Percentiles rank a stretch among this genome's conserved stretches.
Evolutionary conservation across 2,888 invertebrate species (phyloP).

Genomic region (Xestia sexstrigata): DNA sequence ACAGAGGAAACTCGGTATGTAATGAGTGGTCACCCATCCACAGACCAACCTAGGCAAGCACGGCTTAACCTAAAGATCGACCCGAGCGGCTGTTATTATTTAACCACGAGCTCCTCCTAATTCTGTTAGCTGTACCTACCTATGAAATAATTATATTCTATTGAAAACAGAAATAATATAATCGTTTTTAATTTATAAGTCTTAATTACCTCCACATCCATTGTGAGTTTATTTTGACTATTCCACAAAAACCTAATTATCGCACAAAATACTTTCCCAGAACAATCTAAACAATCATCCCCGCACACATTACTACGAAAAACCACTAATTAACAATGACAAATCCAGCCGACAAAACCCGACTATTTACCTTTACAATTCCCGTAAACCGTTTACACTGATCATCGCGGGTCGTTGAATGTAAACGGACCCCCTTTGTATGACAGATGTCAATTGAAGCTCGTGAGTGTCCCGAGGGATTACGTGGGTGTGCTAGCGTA

Average conservation of each 20-base stretch:
- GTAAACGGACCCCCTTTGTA: conserved; percentile 27
- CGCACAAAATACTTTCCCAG: not conserved
- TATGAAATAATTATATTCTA: not conserved
- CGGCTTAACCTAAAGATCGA: no score
- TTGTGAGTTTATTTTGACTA: not conserved
- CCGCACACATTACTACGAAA: not conserved
- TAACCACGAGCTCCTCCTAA: no score
- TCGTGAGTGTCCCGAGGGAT: conserved; percentile 7
- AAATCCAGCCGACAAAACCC: not conserved
- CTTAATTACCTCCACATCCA: not conserved
- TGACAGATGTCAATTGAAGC: conserved; percentile 42
- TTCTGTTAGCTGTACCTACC: not conserved
- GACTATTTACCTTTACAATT: conserved; percentile 17
- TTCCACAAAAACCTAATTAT: no score
- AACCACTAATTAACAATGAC: not conserved
- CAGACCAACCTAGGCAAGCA: no score
- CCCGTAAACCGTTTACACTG: conserved; percentile 15
- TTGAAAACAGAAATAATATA: not conserved
- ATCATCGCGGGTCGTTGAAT: conserved; percentile 33
- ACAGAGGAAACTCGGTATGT: no score
- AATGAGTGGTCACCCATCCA: no score
- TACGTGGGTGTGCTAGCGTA: conserved; percentile 13
- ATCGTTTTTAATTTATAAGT: not conserved
- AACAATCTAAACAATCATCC: not conserved
- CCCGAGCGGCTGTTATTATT: no score